Evolutionary conservation across 1,140 invertebrate species (phyloP).

Genomic region (Diorhabda elongata): DNA sequence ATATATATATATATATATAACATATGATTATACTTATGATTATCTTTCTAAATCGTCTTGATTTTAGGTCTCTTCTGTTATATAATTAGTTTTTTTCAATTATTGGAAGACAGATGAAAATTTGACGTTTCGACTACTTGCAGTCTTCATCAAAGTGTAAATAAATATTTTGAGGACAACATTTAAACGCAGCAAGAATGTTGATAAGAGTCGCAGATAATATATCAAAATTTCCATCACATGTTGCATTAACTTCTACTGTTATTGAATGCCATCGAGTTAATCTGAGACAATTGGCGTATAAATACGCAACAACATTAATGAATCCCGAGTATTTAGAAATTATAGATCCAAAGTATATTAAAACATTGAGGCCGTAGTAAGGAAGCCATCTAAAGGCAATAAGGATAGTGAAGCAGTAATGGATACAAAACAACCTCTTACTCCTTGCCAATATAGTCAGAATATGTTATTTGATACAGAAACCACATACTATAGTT

Average conservation of each 20-base stretch:
- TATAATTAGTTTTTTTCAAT: no score
- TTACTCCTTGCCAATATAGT: slow-evolving; percentile 84
- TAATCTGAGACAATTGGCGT: slow-evolving; percentile 82
- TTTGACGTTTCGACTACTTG: no score
- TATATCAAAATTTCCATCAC: slow-evolving; percentile 95
- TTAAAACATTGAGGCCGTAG: slow-evolving; percentile 93
- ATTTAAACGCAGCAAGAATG: slow-evolving; percentile 85
- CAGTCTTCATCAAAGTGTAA: no score
- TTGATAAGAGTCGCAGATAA: slow-evolving; percentile 89
- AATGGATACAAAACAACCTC: slow-evolving; percentile 50
- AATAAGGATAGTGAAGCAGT: slow-evolving; percentile 54
- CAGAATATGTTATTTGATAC: slow-evolving; percentile 68
- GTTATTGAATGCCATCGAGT: slow-evolving; percentile 96
- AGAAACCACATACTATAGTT: slow-evolving; percentile 76
- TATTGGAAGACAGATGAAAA: no score
- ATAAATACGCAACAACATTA: slow-evolving; percentile 84
- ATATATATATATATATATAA: no score
- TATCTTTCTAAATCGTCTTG: no score
- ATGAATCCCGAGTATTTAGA: slow-evolving; percentile 90
- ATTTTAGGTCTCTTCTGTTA: no score
- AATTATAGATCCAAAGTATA: slow-evolving; percentile 84
- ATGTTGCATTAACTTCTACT: slow-evolving; percentile 93
- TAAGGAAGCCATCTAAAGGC: slow-evolving; percentile 69
- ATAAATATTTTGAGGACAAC: slow-evolving; percentile 60
- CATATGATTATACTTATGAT: no score